These are phyloP conservation scores for Spodoptera frugiperda DNA, from an alignment of 1,140 invertebrate genomes.

Conservation along the genomic window DNA sequence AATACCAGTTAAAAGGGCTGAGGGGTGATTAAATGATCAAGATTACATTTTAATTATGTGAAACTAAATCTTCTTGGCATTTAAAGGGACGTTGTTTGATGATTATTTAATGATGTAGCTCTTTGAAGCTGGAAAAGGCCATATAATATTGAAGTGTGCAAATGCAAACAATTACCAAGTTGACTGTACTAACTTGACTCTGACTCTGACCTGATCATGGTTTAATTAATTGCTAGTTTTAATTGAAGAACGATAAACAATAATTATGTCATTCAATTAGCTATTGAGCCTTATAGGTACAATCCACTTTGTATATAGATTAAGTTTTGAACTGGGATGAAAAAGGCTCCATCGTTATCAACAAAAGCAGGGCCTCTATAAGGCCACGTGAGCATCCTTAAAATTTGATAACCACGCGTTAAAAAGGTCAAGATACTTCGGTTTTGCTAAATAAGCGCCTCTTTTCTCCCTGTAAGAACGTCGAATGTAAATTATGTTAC, in stretches of 20 bases:
- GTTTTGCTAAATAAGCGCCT: slow-evolving; percentile 15
- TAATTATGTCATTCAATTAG: no score
- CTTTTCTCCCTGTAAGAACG: neutral
- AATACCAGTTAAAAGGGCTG: slow-evolving; percentile 24
- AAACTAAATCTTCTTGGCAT: slow-evolving; percentile 21
- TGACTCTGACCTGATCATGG: no score
- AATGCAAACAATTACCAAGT: neutral
- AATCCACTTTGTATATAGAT: no score
- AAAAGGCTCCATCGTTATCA: no score
- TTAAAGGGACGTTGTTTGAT: slow-evolving; percentile 16
- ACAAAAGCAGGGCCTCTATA: neutral
- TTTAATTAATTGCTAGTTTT: no score
- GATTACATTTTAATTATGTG: slow-evolving; percentile 44
- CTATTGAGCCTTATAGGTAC: no score
- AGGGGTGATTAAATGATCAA: slow-evolving; percentile 41
- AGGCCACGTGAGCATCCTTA: neutral
- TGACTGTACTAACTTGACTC: no score
- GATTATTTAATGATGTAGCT: slow-evolving; percentile 2
- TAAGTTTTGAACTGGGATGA: no score
- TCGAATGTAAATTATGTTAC: slow-evolving; percentile 24
- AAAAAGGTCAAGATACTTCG: slow-evolving; percentile 9
- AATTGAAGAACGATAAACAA: no score
- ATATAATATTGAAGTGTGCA: neutral
- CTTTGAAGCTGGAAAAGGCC: neutral
- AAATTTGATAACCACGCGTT: slow-evolving; percentile 4